A percentile compares a stretch with the other conserved stretches of the same genome.
phyloP scores from a whole-genome alignment of 2,113 vertebrate genomes.

The Semicossyphus pulcher region DNA sequence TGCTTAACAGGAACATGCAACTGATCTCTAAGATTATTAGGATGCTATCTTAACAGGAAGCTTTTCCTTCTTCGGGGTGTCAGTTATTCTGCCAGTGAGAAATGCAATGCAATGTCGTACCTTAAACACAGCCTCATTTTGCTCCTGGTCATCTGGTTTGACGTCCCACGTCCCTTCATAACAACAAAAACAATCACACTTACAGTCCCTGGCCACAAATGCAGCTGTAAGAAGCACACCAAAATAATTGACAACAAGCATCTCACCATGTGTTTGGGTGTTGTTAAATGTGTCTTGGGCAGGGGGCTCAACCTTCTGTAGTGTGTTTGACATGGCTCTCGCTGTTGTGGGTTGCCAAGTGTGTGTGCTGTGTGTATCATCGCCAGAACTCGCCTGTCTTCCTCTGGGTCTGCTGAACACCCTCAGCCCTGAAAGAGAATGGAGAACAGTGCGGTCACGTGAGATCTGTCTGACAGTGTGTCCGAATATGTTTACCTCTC shows the following conservation, averaged over 20 bases:
- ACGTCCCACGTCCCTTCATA: constrained; percentile 68
- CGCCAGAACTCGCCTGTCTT: constrained; percentile 16
- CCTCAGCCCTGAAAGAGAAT: constrained; percentile 39
- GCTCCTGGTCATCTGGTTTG: constrained; percentile 72
- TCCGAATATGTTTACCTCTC: not conserved
- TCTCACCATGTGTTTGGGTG: constrained; percentile 50
- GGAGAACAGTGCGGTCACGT: not conserved
- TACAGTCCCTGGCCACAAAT: not conserved
- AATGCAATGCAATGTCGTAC: too few species aligned
- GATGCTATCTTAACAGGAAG: not conserved
- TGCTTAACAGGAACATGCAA: not conserved
- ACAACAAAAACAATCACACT: constrained; percentile 5
- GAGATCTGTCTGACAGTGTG: not conserved
- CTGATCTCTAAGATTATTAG: not conserved
- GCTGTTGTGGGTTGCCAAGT: constrained; percentile 48
- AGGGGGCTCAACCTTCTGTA: constrained; percentile 28
- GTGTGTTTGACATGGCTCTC: constrained; percentile 12
- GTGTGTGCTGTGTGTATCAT: constrained; percentile 14
- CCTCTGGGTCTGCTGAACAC: constrained; percentile 41
- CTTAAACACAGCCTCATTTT: constrained; percentile 77
- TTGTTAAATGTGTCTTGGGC: constrained; percentile 19
- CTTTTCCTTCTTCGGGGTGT: not conserved
- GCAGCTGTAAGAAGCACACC: not conserved
- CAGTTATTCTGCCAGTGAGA: not conserved
- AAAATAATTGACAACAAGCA: not conserved